A percentile compares a stretch with the other conserved stretches of the same genome.
Evolutionary conservation across 2,797 vertebrate genomes (phyloP).

Genomic region (Decapterus maruadsi): DNA sequence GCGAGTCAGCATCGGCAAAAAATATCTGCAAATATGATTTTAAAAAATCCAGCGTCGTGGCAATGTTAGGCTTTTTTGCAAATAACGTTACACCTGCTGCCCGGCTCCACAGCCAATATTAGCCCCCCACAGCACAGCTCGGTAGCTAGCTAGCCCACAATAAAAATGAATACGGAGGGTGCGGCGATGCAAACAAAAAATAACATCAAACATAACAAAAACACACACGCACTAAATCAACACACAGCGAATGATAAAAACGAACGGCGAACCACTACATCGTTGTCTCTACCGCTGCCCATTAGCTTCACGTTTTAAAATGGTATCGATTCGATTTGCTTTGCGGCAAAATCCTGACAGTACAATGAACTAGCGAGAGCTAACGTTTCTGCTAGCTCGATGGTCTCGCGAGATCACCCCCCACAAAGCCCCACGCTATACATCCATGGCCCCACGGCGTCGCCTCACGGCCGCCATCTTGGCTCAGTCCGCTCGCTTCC

Average conservation of each 20-base stretch:
- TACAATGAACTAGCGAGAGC: constrained; percentile 50
- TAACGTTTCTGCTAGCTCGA: constrained; percentile 35
- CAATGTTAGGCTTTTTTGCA: neutral
- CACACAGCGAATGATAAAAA: constrained; percentile 27
- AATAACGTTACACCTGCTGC: constrained; percentile 56
- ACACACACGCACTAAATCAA: constrained; percentile 48
- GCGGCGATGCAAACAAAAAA: constrained; percentile 73
- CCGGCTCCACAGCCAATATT: constrained; percentile 22
- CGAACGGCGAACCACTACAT: constrained; percentile 61
- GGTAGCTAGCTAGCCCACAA: constrained; percentile 60
- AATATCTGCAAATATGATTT: neutral
- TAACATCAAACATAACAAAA: constrained; percentile 54
- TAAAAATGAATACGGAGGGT: constrained; percentile 67
- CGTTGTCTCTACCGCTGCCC: constrained; percentile 26
- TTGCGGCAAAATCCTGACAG: constrained; percentile 68
- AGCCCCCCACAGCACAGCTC: constrained; percentile 36
- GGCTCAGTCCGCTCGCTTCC: no score
- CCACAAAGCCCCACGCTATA: no score
- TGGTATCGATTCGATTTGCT: constrained; percentile 45
- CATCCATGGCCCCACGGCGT: no score
- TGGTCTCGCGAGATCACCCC: constrained; percentile 72
- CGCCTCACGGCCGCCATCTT: no score
- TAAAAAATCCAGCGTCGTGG: neutral
- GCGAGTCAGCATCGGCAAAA: constrained; percentile 27
- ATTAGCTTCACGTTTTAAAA: constrained; percentile 13